phyloP scores from a whole-genome alignment of 1,140 invertebrate species.

The Zaprionus capensis region DNA sequence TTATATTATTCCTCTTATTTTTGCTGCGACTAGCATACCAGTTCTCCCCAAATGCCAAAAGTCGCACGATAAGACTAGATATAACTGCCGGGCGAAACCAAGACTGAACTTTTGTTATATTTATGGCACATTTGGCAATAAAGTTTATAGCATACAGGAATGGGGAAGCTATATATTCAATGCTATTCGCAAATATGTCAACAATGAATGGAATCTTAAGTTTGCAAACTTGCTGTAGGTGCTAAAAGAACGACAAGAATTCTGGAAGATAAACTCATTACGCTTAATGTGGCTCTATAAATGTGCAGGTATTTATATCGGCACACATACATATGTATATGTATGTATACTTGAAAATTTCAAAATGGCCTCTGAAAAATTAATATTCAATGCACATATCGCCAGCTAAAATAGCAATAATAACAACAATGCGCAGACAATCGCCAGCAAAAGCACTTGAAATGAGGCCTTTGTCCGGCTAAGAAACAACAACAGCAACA shows the following conservation, averaged over 20 bases:
- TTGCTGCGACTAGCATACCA: slow-evolving; percentile 24
- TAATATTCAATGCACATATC: slow-evolving; percentile 75
- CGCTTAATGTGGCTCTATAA: slow-evolving; percentile 13
- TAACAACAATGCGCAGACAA: slow-evolving; percentile 29
- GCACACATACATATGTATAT: neutral
- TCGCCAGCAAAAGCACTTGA: slow-evolving; percentile 46
- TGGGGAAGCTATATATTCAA: neutral
- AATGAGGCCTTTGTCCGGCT: slow-evolving; percentile 75
- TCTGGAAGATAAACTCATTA: neutral
- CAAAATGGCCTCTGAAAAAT: slow-evolving; percentile 69
- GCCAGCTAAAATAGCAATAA: slow-evolving; percentile 33
- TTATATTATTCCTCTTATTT: slow-evolving; percentile 35
- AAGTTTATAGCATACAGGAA: neutral
- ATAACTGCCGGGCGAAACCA: neutral
- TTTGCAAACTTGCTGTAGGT: neutral
- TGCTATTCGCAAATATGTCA: neutral
- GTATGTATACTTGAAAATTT: slow-evolving; percentile 31
- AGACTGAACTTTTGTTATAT: neutral
- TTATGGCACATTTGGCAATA: neutral
- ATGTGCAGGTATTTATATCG: slow-evolving; percentile 1
- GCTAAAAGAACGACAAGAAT: neutral
- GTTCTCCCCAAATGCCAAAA: slow-evolving; percentile 38
- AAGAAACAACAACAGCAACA: slow-evolving; percentile 41
- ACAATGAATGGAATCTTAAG: neutral
- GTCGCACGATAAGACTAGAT: neutral